These are phyloP conservation scores for Drosophila auraria DNA, from an alignment of 1,140 invertebrate species.

Conservation along the genomic window DNA sequence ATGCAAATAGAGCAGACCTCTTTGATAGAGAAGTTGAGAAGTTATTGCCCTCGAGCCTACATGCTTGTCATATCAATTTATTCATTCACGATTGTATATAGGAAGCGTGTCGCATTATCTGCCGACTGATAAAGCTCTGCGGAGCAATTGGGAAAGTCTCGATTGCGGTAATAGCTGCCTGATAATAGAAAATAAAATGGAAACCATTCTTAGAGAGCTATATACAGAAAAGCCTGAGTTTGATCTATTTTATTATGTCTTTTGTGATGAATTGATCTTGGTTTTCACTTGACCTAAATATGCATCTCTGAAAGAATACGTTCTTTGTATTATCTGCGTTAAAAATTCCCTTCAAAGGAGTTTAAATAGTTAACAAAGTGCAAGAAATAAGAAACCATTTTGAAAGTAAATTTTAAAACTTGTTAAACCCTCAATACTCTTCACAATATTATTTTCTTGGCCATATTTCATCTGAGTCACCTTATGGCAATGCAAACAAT, in stretches of 20 bases:
- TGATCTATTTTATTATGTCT: background rate
- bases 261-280: background rate
- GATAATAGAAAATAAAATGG: slow-evolving; percentile 1
- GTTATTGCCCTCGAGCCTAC: slow-evolving; percentile 50
- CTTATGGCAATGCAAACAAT: background rate
- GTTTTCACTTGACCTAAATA: background rate
- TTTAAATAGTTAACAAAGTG: background rate
- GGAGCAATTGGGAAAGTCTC: background rate
- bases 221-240: background rate
- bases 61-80: slow-evolving; percentile 29
- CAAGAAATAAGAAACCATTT: background rate
- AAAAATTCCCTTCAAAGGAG: background rate
- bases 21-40: slow-evolving; percentile 14
- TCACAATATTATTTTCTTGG: background rate
- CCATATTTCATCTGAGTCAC: slow-evolving; percentile 12
- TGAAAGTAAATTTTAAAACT: background rate
- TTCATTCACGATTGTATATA: slow-evolving; percentile 32
- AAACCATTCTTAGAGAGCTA: too few species aligned
- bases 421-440: background rate
- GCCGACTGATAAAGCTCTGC: slow-evolving; percentile 16
- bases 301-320: background rate
- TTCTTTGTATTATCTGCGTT: background rate
- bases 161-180: slow-evolving; percentile 32
- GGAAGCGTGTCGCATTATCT: slow-evolving; percentile 31
- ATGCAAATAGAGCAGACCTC: slow-evolving; percentile 24